Base-by-base conservation (phyloP, 35 echinoderm and acorn worm species). In the Apostichopus japonicus region DNA sequence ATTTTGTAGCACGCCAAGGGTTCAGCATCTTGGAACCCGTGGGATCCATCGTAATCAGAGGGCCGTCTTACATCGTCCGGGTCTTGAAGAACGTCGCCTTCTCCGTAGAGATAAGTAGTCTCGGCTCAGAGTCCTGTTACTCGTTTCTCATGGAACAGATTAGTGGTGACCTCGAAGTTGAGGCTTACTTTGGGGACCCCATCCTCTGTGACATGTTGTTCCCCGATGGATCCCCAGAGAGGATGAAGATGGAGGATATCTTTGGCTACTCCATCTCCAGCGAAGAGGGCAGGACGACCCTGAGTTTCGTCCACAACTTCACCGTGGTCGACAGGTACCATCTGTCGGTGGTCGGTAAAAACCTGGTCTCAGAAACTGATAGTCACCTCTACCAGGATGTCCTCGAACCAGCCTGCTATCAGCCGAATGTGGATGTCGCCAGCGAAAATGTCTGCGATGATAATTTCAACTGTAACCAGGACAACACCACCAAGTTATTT, bases 341-440 rank as follows among this genome's bases (percentile, higher is more conserved):
- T 24, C 54, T 91, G 72, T 19, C 19, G 1, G 71, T 91, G 16
- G 79, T 72, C n/a, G 90, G 90, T 24, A 91, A 25, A 58, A 91
- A 91, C 61, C 55, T 91, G 51, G 23, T 91, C 54, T 91, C 90
- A 14, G 73, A 91, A 72, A 33, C 58, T 0, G 52, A 57, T 4
- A 16, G 6, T 25, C 53, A 53, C 14, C 53, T 56, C 67, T 16
- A 27, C 25, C 77, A 78, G 24, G 76, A 55, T 23, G 76, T 91
- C 7, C 21, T 91, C 4, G 90, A 91, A 58, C 90, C 90, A 24
- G 90, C 72, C 56, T 91, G 90, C 33, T 91, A 79, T 56, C 6
- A 77, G 13, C 90, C 90, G 5, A 22, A 54, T 2, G 90, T 91
- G 72, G 55, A 27, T 79, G 90, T 91, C 7, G 21, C 55, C 15